phyloP scores from a whole-genome alignment of 2,113 vertebrate species.

The Chloebia gouldiae region DNA sequence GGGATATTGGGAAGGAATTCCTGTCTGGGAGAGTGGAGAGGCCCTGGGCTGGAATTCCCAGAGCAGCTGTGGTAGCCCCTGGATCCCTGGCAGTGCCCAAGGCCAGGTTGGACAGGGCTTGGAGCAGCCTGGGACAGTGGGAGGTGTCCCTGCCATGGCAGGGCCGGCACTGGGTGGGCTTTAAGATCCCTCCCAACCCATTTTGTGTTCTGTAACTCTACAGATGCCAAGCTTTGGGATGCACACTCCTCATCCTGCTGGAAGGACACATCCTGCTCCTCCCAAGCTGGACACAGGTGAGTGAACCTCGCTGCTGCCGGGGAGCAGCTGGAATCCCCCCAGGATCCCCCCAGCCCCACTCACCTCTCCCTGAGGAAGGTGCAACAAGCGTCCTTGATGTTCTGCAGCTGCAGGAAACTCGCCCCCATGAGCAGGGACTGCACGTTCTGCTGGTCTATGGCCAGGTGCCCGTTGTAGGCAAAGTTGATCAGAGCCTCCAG shows the following conservation, averaged over 20 bases:
- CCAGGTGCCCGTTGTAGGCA: slow-evolving; percentile 93
- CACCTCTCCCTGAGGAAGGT: slow-evolving; percentile 93
- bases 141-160: not conserved
- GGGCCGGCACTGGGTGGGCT: not conserved
- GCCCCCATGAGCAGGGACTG: slow-evolving; percentile 93
- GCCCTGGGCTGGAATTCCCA: accelerated
- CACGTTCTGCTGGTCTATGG: slow-evolving; percentile 97
- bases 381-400: slow-evolving; percentile 95
- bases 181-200: not conserved
- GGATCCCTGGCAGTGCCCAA: not conserved
- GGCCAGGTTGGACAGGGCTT: not conserved
- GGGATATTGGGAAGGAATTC: not conserved
- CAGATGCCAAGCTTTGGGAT: not conserved
- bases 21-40: not conserved
- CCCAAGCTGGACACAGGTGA: not conserved
- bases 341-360: not conserved
- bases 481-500: slow-evolving; percentile 97
- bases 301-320: not conserved
- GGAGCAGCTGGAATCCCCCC: not conserved
- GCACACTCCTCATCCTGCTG: accelerated
- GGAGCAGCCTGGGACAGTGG: not conserved
- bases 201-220: not conserved
- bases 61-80: not conserved
- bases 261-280: not conserved
- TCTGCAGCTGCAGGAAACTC: slow-evolving; percentile 96